phyloP scores from a whole-genome alignment of 92 coral and sea anemone genomes.

The Phenganax stokvisi region DNA sequence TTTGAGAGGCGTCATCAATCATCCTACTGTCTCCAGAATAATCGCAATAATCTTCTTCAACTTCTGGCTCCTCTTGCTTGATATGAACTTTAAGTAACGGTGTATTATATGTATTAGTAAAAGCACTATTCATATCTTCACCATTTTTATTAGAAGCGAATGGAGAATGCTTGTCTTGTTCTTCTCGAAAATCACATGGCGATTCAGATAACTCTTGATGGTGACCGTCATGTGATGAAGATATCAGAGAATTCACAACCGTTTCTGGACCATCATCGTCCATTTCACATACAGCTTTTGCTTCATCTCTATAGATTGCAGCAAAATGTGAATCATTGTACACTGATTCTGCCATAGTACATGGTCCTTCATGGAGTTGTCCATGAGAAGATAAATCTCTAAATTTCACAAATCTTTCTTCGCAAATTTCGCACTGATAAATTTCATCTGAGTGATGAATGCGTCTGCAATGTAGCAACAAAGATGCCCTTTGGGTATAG shows the following conservation, averaged over 20 bases:
- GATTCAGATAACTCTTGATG: neutral
- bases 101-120: neutral
- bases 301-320: neutral
- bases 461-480: conserved; percentile 10
- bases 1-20: neutral
- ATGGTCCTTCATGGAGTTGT: neutral
- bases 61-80: too few species aligned
- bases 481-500: neutral
- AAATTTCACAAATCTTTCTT: conserved; percentile 1
- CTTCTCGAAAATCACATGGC: neutral
- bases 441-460: conserved; percentile 10
- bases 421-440: neutral
- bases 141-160: neutral
- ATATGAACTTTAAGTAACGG: too few species aligned
- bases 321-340: neutral
- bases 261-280: neutral
- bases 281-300: neutral
- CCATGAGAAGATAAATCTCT: conserved; percentile 1
- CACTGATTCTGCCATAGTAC: neutral
- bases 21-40: neutral
- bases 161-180: neutral
- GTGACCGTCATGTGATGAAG: neutral
- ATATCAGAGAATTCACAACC: neutral
- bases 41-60: neutral
- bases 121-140: neutral